Evolutionary conservation across 2,797 vertebrate species (phyloP).

Genomic region (Macropus fuliginosus): DNA sequence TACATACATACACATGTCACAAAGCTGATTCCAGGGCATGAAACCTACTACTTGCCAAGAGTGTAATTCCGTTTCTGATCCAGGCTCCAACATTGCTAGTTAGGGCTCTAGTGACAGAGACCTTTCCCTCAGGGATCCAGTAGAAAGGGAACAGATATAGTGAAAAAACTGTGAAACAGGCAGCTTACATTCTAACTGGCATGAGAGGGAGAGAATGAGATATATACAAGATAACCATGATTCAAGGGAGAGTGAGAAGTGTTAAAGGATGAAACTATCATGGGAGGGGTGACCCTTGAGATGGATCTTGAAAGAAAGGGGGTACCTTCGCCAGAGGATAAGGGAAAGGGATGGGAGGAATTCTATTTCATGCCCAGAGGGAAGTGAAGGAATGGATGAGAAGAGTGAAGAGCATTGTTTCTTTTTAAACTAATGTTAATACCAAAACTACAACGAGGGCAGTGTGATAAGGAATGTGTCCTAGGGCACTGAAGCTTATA

Average conservation of each 20-base stretch:
- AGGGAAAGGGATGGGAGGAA: neutral
- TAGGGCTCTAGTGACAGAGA: neutral
- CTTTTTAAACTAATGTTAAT: neutral
- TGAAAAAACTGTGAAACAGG: neutral
- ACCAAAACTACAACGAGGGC: neutral
- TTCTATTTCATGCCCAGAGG: neutral
- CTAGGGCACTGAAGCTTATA: neutral
- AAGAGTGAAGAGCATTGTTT: neutral
- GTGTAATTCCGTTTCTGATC: neutral
- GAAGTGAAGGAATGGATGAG: neutral
- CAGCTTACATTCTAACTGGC: neutral
- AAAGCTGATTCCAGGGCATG: neutral
- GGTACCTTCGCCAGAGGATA: neutral
- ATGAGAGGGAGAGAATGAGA: neutral
- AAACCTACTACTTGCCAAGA: too few relatives aligned
- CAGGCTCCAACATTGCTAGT: neutral
- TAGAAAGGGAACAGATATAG: neutral
- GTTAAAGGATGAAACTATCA: neutral
- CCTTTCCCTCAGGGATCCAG: neutral
- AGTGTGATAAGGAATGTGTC: neutral
- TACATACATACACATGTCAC: neutral
- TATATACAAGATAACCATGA: neutral
- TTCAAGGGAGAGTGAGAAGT: neutral
- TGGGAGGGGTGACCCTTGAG: neutral
- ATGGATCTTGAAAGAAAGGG: neutral